Conservation (phyloP, 2,888 invertebrate genomes). For the Syrphus vitripennis region DNA sequence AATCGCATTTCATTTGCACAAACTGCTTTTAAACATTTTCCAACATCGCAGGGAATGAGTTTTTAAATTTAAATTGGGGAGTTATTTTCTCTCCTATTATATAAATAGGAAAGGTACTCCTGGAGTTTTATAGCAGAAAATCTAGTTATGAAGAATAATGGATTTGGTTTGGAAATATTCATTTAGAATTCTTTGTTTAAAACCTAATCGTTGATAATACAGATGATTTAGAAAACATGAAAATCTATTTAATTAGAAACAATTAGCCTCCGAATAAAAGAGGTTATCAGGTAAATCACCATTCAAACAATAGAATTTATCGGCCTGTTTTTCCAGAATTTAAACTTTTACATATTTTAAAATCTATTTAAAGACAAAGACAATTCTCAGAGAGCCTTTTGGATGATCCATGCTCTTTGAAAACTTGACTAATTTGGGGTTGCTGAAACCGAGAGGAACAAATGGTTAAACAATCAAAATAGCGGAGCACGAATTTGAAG, state of each 20-base stretch:
- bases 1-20: constrained; percentile 70
- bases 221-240: not conserved
- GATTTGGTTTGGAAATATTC: not conserved
- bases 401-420: too few species aligned
- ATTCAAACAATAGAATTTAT: not conserved
- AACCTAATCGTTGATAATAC: not conserved
- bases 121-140: not conserved
- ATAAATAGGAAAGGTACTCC: not conserved
- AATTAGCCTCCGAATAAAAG: not conserved
- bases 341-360: too few species aligned
- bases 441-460: too few species aligned
- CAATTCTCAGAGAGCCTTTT: too few species aligned
- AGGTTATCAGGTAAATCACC: not conserved
- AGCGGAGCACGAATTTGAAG: too few species aligned
- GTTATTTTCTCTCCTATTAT: not conserved
- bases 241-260: not conserved
- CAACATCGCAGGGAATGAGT: not conserved
- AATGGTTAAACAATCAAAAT: too few species aligned
- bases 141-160: not conserved
- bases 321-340: too few species aligned
- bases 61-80: not conserved
- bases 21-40: constrained; percentile 36
- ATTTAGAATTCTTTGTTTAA: not conserved
- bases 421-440: too few species aligned
- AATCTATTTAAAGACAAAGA: too few species aligned